Percentiles rank a stretch among this genome's conserved stretches.
Evolutionary conservation across 2,888 invertebrate species (phyloP).

Genomic region (Ommatoiulus sabulosus): DNA sequence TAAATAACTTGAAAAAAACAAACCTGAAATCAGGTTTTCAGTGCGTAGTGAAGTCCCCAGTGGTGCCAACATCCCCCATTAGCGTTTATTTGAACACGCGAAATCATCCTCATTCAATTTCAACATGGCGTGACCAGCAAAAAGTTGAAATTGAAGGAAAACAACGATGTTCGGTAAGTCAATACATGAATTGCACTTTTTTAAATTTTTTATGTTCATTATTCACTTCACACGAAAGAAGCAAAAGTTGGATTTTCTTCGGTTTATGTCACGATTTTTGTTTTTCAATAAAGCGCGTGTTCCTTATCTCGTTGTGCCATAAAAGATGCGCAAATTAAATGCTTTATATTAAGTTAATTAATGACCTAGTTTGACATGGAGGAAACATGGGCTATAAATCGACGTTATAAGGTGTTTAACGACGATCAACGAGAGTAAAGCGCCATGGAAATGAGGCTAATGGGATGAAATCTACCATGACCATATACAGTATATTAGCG

Average conservation of each 20-base stretch:
- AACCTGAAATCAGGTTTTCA: too few species aligned
- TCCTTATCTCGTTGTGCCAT: not conserved
- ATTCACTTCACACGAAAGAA: not conserved
- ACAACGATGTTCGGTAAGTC: not conserved
- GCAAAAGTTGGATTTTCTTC: not conserved
- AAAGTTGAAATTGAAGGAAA: not conserved
- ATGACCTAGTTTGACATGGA: not conserved
- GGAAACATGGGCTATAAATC: not conserved
- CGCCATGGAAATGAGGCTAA: not conserved
- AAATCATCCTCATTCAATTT: not conserved
- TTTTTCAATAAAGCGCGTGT: not conserved
- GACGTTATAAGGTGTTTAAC: not conserved
- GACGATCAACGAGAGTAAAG: not conserved
- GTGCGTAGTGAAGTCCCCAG: not conserved
- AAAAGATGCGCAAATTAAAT: not conserved
- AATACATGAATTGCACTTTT: constrained; percentile 12
- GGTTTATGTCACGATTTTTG: constrained; percentile 1
- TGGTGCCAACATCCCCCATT: not conserved
- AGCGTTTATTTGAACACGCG: not conserved
- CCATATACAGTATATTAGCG: too few species aligned
- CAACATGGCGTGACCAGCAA: not conserved
- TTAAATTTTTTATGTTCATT: not conserved
- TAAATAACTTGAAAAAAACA: too few species aligned
- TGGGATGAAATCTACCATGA: not conserved
- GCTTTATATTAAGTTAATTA: not conserved